Conservation (phyloP, 2,797 vertebrate species). For the Crax fasciolata region DNA sequence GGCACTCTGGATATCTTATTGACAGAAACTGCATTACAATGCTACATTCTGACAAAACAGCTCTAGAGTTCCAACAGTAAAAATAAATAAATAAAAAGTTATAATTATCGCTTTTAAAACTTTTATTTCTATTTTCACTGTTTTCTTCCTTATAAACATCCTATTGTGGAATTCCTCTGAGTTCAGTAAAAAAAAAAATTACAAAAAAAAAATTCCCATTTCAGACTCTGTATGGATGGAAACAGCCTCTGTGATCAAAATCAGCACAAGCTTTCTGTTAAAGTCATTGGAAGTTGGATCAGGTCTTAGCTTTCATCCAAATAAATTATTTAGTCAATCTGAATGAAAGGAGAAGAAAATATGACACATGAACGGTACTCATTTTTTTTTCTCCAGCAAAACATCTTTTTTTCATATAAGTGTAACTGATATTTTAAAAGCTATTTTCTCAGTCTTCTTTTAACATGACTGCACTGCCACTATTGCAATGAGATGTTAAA, state of each 20-base stretch:
- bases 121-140: background rate
- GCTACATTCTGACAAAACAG: background rate
- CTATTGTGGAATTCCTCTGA: background rate
- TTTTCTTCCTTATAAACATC: background rate
- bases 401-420: background rate
- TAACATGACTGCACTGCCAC: background rate
- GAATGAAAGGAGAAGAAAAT: background rate
- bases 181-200: background rate
- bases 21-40: background rate
- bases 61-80: background rate
- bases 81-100: background rate
- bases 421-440: background rate
- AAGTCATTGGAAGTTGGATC: background rate
- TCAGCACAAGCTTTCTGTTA: background rate
- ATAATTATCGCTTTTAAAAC: background rate
- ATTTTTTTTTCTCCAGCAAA: background rate
- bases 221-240: background rate
- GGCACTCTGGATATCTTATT: background rate
- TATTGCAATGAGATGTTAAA: background rate
- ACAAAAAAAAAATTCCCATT: background rate
- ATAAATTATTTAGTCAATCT: background rate
- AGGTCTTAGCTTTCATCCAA: background rate
- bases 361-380: background rate
- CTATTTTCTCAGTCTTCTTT: background rate
- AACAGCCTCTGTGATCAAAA: background rate